Evolutionary conservation across 2,113 vertebrate species (phyloP).

Genomic region (Seriola aureovittata): DNA sequence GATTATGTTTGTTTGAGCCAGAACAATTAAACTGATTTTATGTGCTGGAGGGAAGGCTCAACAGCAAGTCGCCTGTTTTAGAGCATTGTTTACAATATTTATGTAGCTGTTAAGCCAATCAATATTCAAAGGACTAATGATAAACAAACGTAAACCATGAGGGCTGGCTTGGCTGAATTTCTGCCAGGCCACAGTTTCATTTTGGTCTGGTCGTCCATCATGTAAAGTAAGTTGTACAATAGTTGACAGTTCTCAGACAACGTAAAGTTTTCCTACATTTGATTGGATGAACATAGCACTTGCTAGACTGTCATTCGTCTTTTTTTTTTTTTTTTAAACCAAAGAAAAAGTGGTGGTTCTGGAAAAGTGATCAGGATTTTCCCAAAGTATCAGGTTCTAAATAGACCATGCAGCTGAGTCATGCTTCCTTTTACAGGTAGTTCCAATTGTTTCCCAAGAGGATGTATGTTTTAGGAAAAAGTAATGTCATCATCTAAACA

Average conservation of each 20-base stretch:
- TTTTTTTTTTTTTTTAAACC: neutral
- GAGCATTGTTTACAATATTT: conserved; percentile 1
- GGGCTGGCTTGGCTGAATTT: neutral
- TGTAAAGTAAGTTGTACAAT: no score
- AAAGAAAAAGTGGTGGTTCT: neutral
- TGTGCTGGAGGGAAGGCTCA: conserved; percentile 1
- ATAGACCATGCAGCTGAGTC: neutral
- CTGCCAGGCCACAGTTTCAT: neutral
- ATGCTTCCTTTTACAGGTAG: neutral
- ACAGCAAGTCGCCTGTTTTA: neutral
- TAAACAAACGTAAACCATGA: neutral
- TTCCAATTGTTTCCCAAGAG: neutral
- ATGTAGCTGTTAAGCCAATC: neutral
- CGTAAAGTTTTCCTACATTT: neutral
- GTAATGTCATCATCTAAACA: neutral
- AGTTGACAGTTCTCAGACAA: neutral
- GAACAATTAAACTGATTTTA: conserved; percentile 4
- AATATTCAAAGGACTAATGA: neutral
- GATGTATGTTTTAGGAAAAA: neutral
- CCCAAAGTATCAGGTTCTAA: neutral
- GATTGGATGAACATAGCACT: neutral
- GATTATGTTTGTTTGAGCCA: conserved; percentile 21
- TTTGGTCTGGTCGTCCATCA: neutral
- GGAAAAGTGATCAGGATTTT: neutral
- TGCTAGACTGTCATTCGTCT: neutral